A percentile compares a stretch with the other conserved stretches of the same genome.
Evolutionary conservation across 2,797 vertebrate genomes (phyloP).

Genomic region (Anguilla anguilla): DNA sequence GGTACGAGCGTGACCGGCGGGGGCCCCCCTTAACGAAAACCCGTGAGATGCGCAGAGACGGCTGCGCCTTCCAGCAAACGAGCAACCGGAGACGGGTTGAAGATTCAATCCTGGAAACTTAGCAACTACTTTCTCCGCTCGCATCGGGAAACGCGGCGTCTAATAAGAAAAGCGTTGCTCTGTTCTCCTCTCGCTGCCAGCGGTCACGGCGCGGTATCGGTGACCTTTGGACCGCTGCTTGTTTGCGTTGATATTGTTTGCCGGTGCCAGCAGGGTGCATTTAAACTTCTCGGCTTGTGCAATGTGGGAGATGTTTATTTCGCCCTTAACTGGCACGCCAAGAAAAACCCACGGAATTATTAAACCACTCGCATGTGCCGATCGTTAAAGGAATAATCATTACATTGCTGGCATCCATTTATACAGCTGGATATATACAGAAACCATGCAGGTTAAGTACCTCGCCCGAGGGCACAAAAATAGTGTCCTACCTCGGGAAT

Average conservation of each 20-base stretch:
- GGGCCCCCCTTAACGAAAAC: constrained; percentile 62
- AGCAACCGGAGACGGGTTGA: background rate
- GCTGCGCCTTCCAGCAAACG: constrained; percentile 9
- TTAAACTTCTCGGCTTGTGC: constrained; percentile 2
- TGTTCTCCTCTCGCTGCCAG: background rate
- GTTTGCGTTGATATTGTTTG: constrained; percentile 16
- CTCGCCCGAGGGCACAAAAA: too few relatives aligned
- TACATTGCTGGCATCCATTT: too few relatives aligned
- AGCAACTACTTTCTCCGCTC: constrained; percentile 26
- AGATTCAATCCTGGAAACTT: constrained; percentile 29
- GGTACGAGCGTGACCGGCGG: constrained; percentile 64
- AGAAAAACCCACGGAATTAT: too few relatives aligned
- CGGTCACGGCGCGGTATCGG: background rate
- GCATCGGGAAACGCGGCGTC: constrained; percentile 7
- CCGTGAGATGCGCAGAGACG: constrained; percentile 49
- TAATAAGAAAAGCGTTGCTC: constrained; percentile 28
- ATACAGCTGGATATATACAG: too few relatives aligned
- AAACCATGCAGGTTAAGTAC: too few relatives aligned
- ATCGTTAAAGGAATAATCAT: too few relatives aligned
- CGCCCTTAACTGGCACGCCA: too few relatives aligned
- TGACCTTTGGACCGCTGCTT: constrained; percentile 23
- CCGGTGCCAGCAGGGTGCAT: background rate
- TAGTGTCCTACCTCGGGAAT: too few relatives aligned
- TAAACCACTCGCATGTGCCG: too few relatives aligned
- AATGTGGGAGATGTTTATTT: background rate